phyloP scores from a whole-genome alignment of 2,113 vertebrate genomes.

The Myodes glareolus region DNA sequence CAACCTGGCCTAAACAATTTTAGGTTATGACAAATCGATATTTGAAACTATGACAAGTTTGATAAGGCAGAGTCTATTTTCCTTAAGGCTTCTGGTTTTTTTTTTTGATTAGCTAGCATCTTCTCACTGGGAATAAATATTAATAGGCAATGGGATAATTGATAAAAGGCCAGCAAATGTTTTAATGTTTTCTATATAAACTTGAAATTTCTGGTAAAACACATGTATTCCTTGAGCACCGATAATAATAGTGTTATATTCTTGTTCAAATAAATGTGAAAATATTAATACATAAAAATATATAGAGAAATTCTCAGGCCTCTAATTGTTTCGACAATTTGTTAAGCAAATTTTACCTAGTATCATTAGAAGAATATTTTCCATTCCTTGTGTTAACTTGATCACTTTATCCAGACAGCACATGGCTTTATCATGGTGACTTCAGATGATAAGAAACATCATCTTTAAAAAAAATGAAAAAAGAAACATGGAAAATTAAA shows the following conservation, averaged over 20 bases:
- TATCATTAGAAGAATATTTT: not conserved
- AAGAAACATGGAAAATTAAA: not conserved
- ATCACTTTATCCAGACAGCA: not conserved
- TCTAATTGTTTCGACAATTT: not conserved
- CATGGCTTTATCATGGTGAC: not conserved
- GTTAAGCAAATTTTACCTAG: not conserved
- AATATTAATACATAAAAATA: not conserved
- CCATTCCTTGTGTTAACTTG: not conserved
- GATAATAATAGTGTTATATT: not conserved
- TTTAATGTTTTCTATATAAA: conserved; percentile 24
- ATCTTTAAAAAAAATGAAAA: not conserved
- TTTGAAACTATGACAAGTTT: not conserved
- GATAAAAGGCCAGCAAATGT: not conserved
- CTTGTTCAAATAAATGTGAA: not conserved
- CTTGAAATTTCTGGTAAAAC: not conserved
- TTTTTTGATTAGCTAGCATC: not conserved
- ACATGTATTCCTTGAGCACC: not conserved
- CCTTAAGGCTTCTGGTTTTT: not conserved
- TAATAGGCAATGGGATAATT: not conserved
- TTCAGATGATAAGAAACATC: not conserved
- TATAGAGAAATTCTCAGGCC: not conserved
- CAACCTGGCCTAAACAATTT: not conserved
- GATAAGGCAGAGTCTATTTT: not conserved
- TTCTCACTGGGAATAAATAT: not conserved
- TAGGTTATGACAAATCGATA: not conserved